A percentile compares a stretch with the other conserved stretches of the same genome.
phyloP scores from a whole-genome alignment of 2,888 invertebrate genomes.

The Eudasyphora cyanicolor region DNA sequence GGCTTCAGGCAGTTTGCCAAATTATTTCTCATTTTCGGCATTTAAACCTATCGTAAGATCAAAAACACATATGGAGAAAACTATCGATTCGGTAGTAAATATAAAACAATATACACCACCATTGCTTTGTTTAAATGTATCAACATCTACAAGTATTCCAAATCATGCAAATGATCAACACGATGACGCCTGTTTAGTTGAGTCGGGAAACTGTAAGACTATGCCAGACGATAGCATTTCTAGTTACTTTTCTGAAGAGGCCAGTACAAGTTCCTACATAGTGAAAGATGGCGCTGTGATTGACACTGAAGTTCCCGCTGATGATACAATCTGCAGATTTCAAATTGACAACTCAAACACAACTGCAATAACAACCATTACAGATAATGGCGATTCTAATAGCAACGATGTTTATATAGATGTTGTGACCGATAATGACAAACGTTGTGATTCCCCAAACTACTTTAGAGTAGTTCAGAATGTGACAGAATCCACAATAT shows the following conservation, averaged over 20 bases:
- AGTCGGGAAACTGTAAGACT: conserved; percentile 9
- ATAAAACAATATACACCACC: conserved; percentile 25
- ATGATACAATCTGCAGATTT: conserved; percentile 79
- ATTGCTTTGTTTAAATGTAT: conserved; percentile 20
- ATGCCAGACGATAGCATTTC: conserved; percentile 5
- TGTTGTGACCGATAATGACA: conserved; percentile 2
- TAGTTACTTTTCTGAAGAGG: neutral
- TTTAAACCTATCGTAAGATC: conserved; percentile 72
- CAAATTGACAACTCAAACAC: neutral
- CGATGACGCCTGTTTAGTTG: neutral
- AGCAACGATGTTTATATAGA: conserved; percentile 17
- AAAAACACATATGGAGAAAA: conserved; percentile 48
- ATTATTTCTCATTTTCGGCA: conserved; percentile 71
- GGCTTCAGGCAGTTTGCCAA: conserved; percentile 70
- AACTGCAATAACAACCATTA: neutral
- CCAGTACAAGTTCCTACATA: conserved; percentile 11
- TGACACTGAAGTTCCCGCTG: conserved; percentile 93
- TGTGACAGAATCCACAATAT: neutral
- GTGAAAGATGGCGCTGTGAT: conserved; percentile 83
- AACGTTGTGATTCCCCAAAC: neutral
- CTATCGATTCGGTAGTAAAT: neutral
- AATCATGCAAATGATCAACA: neutral
- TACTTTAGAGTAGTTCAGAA: neutral
- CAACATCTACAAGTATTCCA: conserved; percentile 27
- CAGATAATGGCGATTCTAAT: neutral